A percentile compares a stretch with the other conserved stretches of the same genome.
Evolutionary conservation across 2,797 vertebrate species (phyloP).

Genomic region (Pseudochirops cupreus): DNA sequence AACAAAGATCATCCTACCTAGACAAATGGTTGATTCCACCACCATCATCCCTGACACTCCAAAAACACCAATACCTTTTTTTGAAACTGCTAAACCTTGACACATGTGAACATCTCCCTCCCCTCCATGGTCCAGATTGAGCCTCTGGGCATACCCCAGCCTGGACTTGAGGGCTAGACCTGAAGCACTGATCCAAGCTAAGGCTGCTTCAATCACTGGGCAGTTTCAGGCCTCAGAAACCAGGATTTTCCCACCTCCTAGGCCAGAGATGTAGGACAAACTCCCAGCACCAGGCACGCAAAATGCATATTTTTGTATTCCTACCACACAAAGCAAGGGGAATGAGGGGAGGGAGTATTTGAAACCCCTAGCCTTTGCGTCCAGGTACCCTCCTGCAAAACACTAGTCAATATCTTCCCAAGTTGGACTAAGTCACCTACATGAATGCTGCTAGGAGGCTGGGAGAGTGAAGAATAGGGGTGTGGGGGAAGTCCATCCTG

Average conservation of each 20-base stretch:
- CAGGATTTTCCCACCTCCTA: not conserved
- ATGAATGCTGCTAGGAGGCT: not conserved
- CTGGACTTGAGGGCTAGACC: not conserved
- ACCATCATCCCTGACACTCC: not conserved
- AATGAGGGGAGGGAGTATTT: not conserved
- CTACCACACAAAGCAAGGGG: not conserved
- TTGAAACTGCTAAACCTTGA: conserved; percentile 42
- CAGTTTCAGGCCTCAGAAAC: conserved; percentile 50
- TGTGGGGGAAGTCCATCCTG: not conserved
- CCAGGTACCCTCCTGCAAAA: not conserved
- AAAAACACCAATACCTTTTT: not conserved
- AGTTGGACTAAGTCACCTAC: conserved; percentile 34
- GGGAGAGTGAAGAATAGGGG: not conserved
- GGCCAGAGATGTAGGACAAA: not conserved
- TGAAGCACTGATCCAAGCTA: not conserved
- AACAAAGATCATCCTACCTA: not conserved
- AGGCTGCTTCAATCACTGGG: not conserved
- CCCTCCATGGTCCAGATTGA: conserved; percentile 8
- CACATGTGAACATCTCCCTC: not conserved
- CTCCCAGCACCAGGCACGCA: not conserved
- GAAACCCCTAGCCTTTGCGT: conserved; percentile 8
- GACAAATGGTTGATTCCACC: not conserved
- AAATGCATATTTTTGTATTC: not conserved
- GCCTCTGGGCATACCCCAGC: not conserved
- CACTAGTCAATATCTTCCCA: conserved; percentile 42